Conservation (phyloP, 2,113 vertebrate genomes). For the Gnathonemus echidnorhynchus region DNA sequence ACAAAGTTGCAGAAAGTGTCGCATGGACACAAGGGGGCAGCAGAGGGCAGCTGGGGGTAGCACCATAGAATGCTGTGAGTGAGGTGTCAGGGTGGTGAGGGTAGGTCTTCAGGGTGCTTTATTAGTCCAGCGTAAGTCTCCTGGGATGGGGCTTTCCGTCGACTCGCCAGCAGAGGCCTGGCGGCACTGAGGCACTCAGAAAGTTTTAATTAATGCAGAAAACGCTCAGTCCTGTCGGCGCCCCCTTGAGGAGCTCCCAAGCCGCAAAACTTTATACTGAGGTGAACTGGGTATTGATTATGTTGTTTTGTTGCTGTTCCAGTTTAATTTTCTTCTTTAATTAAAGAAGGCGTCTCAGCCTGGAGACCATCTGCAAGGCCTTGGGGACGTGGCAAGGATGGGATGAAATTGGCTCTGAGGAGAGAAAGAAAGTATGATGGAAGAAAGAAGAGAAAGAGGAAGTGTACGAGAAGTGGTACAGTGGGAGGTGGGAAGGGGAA, state of each 20-base stretch:
- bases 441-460: constrained; percentile 29
- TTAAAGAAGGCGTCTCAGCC: constrained; percentile 4
- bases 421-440: neutral
- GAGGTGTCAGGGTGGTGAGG: neutral
- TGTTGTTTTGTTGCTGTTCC: constrained; percentile 15
- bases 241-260: neutral
- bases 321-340: constrained; percentile 20
- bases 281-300: constrained; percentile 15
- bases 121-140: neutral
- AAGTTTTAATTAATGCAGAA: constrained; percentile 6
- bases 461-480: neutral
- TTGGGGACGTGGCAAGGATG: neutral
- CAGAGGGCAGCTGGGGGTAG: neutral
- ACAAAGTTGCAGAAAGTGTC: neutral
- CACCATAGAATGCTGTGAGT: neutral
- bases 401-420: neutral
- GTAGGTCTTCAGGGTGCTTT: neutral
- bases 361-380: neutral
- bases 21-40: neutral
- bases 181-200: neutral
- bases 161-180: neutral
- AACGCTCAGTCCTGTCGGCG: neutral
- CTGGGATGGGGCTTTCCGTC: neutral
- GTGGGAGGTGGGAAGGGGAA: constrained; percentile 21
- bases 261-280: neutral